Percentiles rank a stretch among this genome's conserved stretches.
Conservation (phyloP, 2,113 vertebrate species). For the Agelaius tricolor region DNA sequence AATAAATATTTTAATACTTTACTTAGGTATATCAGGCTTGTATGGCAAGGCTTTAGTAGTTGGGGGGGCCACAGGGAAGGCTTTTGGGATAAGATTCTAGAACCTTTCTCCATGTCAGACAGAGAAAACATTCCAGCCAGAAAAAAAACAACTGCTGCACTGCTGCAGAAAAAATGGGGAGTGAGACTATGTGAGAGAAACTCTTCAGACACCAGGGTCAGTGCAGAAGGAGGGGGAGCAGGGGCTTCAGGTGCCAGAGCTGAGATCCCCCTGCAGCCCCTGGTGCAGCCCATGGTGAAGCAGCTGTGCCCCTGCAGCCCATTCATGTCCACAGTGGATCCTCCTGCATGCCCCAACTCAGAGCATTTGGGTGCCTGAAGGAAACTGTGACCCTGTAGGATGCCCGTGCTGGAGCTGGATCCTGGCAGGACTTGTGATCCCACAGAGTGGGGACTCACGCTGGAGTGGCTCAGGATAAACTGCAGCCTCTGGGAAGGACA, state of each 20-base stretch:
- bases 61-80: rapidly evolving
- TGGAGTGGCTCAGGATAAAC: not conserved
- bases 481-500: not conserved
- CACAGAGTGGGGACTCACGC: rapidly evolving
- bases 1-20: not conserved
- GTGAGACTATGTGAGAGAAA: not conserved
- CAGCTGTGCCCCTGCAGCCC: not conserved
- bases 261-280: not conserved
- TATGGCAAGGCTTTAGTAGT: rapidly evolving
- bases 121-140: not conserved
- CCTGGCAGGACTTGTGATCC: not conserved
- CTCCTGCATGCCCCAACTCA: rapidly evolving
- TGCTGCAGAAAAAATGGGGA: not conserved
- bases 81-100: not conserved
- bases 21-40: not conserved
- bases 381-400: not conserved
- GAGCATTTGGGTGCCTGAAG: not conserved
- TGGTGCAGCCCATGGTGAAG: not conserved
- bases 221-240: not conserved
- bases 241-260: not conserved
- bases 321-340: not conserved
- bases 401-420: not conserved
- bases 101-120: rapidly evolving
- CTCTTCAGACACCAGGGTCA: no score
- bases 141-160: not conserved